A percentile compares a stretch with the other conserved stretches of the same genome.
These are phyloP conservation scores for Cryptus viduatorius DNA, from an alignment of 2,888 invertebrate genomes.

Conservation along the genomic window DNA sequence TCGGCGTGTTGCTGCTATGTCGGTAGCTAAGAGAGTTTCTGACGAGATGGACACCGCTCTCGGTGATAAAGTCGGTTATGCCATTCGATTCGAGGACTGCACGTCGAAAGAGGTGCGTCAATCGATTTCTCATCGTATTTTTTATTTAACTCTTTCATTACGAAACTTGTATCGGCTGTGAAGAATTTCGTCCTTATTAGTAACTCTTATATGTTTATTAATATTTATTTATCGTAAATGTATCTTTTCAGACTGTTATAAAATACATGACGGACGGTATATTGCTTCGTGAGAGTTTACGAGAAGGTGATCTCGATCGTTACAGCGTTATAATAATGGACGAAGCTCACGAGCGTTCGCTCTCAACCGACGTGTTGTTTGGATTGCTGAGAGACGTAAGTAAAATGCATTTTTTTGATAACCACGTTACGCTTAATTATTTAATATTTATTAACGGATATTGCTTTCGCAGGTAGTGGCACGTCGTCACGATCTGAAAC, in stretches of 20 bases:
- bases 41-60: slow-evolving; percentile 98
- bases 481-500: slow-evolving; percentile 94
- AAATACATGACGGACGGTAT: slow-evolving; percentile 99
- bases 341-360: slow-evolving; percentile 99
- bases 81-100: slow-evolving; percentile 99
- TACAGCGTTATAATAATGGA: slow-evolving; percentile 99
- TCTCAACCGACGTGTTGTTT: slow-evolving; percentile 99
- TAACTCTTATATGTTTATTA: no score
- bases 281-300: slow-evolving; percentile 96
- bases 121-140: slow-evolving; percentile 70
- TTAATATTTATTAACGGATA: slow-evolving; percentile 42
- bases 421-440: not conserved
- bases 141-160: not conserved
- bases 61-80: slow-evolving; percentile 98
- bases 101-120: slow-evolving; percentile 90
- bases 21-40: slow-evolving; percentile 99
- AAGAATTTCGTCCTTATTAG: no score
- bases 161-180: no score
- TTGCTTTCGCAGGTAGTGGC: slow-evolving; percentile 91
- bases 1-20: slow-evolving; percentile 99
- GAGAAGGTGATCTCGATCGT: slow-evolving; percentile 98
- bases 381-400: slow-evolving; percentile 96
- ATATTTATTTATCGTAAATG: not conserved
- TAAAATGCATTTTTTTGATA: slow-evolving; percentile 67
- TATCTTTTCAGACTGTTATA: slow-evolving; percentile 90